Percentiles rank a stretch among this genome's conserved stretches.
phyloP scores from a whole-genome alignment of 1,140 invertebrate genomes.

The Philaenus spumarius region DNA sequence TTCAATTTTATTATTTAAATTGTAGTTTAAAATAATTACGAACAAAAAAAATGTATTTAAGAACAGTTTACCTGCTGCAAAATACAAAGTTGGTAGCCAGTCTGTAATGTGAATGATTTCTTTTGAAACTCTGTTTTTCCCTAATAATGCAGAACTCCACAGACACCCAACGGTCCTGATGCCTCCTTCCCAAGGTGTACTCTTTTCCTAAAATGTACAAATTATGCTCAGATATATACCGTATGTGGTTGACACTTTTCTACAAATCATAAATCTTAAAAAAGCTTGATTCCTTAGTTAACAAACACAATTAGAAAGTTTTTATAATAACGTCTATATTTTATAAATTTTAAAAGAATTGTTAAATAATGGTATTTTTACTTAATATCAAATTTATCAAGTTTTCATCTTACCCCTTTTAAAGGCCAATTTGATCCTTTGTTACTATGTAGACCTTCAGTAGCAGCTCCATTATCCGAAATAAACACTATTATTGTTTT shows the following conservation, averaged over 20 bases:
- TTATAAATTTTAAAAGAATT: not conserved
- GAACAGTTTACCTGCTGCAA: constrained; percentile 45
- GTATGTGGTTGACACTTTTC: not conserved
- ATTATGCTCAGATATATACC: not conserved
- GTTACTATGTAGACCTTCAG: constrained; percentile 35
- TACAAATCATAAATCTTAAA: not conserved
- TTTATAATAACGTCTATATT: not conserved
- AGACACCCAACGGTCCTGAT: constrained; percentile 66
- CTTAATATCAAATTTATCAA: not conserved
- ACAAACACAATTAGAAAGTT: not conserved
- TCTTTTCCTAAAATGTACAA: constrained; percentile 57
- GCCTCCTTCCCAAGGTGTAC: constrained; percentile 83
- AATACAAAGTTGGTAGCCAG: constrained; percentile 77
- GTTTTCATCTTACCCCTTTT: constrained; percentile 44
- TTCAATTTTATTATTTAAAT: not conserved
- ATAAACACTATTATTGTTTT: constrained; percentile 53
- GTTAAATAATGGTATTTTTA: not conserved
- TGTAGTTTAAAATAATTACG: not conserved
- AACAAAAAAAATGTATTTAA: not conserved
- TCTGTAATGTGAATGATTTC: constrained; percentile 76
- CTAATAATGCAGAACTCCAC: constrained; percentile 62
- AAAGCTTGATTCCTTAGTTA: not conserved
- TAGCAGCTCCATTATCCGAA: constrained; percentile 52
- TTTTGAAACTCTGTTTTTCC: constrained; percentile 54
- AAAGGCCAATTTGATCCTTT: constrained; percentile 58